Percentiles rank a stretch among this genome's conserved stretches.
Evolutionary conservation across 2,113 vertebrate species (phyloP).

Genomic region (Osmerus mordax): DNA sequence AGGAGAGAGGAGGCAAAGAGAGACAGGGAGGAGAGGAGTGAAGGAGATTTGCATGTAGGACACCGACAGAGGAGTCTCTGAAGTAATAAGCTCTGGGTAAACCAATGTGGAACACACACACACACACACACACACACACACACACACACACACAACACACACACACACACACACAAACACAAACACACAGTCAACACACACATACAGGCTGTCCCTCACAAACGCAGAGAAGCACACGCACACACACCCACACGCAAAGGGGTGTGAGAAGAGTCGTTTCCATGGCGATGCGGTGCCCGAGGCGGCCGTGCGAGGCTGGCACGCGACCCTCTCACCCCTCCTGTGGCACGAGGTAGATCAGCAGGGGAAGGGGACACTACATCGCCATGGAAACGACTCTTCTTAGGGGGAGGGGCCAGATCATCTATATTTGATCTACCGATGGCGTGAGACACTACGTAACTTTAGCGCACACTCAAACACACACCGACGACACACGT

Average conservation of each 20-base stretch:
- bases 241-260: slow-evolving; percentile 12
- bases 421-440: slow-evolving; percentile 51
- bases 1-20: not conserved
- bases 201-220: not conserved
- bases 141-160: too few species aligned
- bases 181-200: slow-evolving; percentile 14
- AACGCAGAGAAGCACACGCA: not conserved
- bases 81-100: slow-evolving; percentile 3
- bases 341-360: slow-evolving; percentile 4
- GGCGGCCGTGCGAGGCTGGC: slow-evolving; percentile 24
- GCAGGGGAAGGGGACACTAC: not conserved
- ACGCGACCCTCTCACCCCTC: slow-evolving; percentile 16
- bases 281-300: slow-evolving; percentile 51
- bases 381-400: not conserved
- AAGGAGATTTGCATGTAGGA: not conserved
- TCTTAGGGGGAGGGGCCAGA: slow-evolving; percentile 20
- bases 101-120: slow-evolving; percentile 22
- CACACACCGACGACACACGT: not conserved
- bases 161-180: too few species aligned
- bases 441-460: slow-evolving; percentile 17
- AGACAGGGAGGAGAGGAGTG: not conserved
- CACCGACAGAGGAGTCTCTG: slow-evolving; percentile 2
- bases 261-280: slow-evolving; percentile 53
- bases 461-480: slow-evolving; percentile 43
- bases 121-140: too few species aligned